A percentile compares a stretch with the other conserved stretches of the same genome.
These are phyloP conservation scores for Salpingus planirostris DNA, from an alignment of 2,888 invertebrate species.

Conservation along the genomic window DNA sequence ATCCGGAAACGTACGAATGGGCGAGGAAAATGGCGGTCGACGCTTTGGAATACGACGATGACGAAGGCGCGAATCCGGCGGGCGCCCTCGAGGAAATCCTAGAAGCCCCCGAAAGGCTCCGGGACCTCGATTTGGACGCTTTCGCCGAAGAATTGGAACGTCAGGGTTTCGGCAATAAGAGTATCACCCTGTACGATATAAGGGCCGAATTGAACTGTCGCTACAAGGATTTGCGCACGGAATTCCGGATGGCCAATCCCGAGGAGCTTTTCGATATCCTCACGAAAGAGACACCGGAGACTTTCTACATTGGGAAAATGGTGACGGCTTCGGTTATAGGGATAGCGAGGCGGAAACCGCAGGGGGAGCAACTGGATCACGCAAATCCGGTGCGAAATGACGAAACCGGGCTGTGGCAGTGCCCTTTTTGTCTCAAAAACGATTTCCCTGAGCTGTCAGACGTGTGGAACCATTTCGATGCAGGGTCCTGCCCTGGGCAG, in stretches of 20 bases:
- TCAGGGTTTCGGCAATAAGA: conserved; percentile 70
- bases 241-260: conserved; percentile 68
- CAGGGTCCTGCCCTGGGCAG: conserved; percentile 90
- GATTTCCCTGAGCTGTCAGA: conserved; percentile 94
- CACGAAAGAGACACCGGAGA: conserved; percentile 92
- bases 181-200: conserved; percentile 94
- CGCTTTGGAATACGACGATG: conserved; percentile 96
- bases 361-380: conserved; percentile 87
- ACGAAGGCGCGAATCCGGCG: conserved; percentile 93
- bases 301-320: conserved; percentile 84
- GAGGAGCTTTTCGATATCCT: conserved; percentile 92
- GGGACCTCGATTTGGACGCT: conserved; percentile 95
- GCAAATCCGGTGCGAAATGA: conserved; percentile 94
- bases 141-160: conserved; percentile 95
- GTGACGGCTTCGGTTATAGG: conserved; percentile 70
- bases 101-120: conserved; percentile 86
- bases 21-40: conserved; percentile 99
- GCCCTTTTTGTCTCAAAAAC: conserved; percentile 93
- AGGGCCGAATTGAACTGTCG: conserved; percentile 89
- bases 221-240: conserved; percentile 79
- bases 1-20: conserved; percentile 99
- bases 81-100: conserved; percentile 96
- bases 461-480: conserved; percentile 98
- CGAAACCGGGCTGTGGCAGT: conserved; percentile 92
- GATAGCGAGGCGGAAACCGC: conserved; percentile 80